Evolutionary conservation across 2,888 invertebrate genomes (phyloP), one percentile per base, ranked within the genome.

Genomic region (Camponotus fellah): DNA sequence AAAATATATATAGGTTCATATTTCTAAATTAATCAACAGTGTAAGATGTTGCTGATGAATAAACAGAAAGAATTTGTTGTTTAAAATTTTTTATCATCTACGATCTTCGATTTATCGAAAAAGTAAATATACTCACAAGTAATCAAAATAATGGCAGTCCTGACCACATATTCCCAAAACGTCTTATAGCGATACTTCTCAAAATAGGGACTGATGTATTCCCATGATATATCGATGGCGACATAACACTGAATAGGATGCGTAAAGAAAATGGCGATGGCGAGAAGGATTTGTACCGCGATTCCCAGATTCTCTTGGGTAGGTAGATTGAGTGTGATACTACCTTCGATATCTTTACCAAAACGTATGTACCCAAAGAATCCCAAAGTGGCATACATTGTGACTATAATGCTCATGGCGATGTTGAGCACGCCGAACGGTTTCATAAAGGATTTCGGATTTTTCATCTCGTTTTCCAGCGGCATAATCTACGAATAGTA

Each of bases 241-340:
- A 99, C 99, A 95, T 99, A 99, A 95, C 99, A 98, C 92, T 99
- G 99, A 53, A 99, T 95, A 0, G 98, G 98, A 94, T 99, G 99
- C 0, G 99, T 98, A 79, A 99, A 97, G 95, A 97, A 99, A 89
- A 99, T 98, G 0, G 98, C 97, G 87, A 97, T 95, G 0, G 98
- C 97, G 69, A 98, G 94, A 91, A 97, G 96, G 21, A 97, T 95
- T 93, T 97, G 97, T 0, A 97, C 97, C 21, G 96, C 96, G 93
- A 97, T 97, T 0, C 97, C 97, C 74, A 97, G 95, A 10, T 96
- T 92, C 91, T 97, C 97, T 0, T 96, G 95, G 0, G 96, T 94
- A 0, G 97, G 97, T 84, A 99, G 95, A 94, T 98, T 98, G 4
- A 99, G 96, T 0, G 99, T 99, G 89, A 99, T 98, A 91, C 98